Base-by-base conservation (phyloP, 2,113 vertebrate species). In the Ramphastos sulfuratus region DNA sequence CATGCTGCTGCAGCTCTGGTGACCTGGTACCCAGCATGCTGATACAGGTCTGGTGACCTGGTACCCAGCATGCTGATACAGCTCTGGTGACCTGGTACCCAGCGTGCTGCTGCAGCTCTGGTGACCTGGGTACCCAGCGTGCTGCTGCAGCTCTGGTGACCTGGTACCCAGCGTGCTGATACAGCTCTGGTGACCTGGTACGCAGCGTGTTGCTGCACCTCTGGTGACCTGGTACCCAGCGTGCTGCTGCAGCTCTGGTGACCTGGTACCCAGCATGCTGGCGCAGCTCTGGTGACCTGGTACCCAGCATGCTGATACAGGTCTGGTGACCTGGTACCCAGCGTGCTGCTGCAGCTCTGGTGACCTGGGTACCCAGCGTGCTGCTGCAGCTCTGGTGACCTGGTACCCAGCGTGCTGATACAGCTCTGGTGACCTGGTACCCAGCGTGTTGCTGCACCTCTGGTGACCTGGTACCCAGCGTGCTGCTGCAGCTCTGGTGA, bases 1-100 rank as follows among this genome's bases (percentile, higher is more conserved):
- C 13, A 4, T n/a, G 7, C 59, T 10, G 1, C 48, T 21, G 3
- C 4, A 4, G 69, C 64, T 82, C 25, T 0, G 8, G 27, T 7
- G 37, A 37, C 31, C 64, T 63, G 1, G 3, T 37, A 8, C 4
- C 48, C 58, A 12, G 39, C 13, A 4, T n/a, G 6, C 59, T 10
- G 1, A 42, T 21, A 3, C 4, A 4, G 69, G 59, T 85, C 25
- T 0, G 8, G 27, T 7, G 37, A 37, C 31, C 64, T 63, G 1
- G 3, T 37, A 8, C 4, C 48, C 58, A 42, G 39, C 13, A 4
- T n/a, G 6, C 59, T 10, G 1, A 42, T 21, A 3, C 4, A 4
- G 64, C 64, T 82, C 25, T 0, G 8, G 27, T 7, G 37, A 37
- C 31, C 64, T 63, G 1, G 3, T 37, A 8, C 4, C 48, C 58